Evolutionary conservation across 2,113 vertebrate species (phyloP).

Genomic region (Percopsis transmontana): DNA sequence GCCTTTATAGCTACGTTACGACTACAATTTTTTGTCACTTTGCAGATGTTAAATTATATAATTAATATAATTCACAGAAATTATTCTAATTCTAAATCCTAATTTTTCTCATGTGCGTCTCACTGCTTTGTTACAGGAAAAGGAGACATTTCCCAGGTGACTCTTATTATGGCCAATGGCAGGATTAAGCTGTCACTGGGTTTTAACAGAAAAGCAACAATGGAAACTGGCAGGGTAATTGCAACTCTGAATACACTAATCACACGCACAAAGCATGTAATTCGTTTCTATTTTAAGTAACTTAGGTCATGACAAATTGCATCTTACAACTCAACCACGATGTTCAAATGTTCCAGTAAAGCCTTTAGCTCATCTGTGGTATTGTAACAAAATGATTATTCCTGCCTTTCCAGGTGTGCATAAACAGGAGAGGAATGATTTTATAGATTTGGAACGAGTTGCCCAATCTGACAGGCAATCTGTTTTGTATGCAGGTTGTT

Average conservation of each 20-base stretch:
- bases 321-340: too few relatives aligned
- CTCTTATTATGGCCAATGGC: conserved; percentile 83
- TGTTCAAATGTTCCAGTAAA: too few relatives aligned
- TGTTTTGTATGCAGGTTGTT: conserved; percentile 72
- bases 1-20: too few relatives aligned
- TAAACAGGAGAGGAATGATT: not conserved
- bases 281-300: too few relatives aligned
- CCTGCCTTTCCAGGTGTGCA: too few relatives aligned
- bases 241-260: not conserved
- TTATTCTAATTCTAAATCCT: too few relatives aligned
- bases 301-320: too few relatives aligned
- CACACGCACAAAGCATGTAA: not conserved
- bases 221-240: conserved; percentile 85
- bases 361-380: too few relatives aligned
- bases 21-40: too few relatives aligned
- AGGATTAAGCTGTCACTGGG: conserved; percentile 77
- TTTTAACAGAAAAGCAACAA: conserved; percentile 78
- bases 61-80: too few relatives aligned
- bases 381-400: too few relatives aligned
- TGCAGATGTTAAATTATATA: too few relatives aligned
- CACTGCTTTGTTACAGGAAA: conserved; percentile 75
- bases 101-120: conserved; percentile 21
- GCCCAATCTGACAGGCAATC: not conserved
- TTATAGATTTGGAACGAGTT: not conserved
- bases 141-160: conserved; percentile 66